A percentile compares a stretch with the other conserved stretches of the same genome.
These are phyloP conservation scores for Drosophila picticornis DNA, from an alignment of 2,888 invertebrate genomes.

Conservation along the genomic window DNA sequence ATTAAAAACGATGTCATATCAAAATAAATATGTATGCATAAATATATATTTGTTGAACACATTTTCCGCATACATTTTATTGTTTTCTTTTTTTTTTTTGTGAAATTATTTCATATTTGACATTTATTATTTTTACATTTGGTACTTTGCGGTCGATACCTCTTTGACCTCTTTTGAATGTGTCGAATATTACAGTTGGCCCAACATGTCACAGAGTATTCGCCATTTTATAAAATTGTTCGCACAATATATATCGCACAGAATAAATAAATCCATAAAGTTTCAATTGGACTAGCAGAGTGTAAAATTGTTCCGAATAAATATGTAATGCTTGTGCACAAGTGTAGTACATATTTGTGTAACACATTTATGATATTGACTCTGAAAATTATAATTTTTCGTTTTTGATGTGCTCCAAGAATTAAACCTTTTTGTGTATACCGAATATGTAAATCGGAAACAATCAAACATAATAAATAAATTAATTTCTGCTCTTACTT, in stretches of 20 bases:
- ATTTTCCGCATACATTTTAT: not conserved
- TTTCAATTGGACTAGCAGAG: not conserved
- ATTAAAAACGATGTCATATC: slow-evolving; percentile 23
- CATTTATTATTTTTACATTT: slow-evolving; percentile 56
- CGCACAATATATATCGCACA: not conserved
- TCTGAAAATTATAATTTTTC: not conserved
- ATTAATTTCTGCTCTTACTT: not conserved
- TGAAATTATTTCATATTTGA: slow-evolving; percentile 29
- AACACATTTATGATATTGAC: not conserved
- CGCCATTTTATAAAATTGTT: not conserved
- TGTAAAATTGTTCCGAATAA: not conserved
- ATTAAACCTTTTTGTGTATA: not conserved
- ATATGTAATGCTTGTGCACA: not conserved
- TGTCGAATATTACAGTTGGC: not conserved
- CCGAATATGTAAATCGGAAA: not conserved
- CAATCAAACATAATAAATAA: not conserved
- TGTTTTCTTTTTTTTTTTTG: not conserved
- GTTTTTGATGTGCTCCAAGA: not conserved
- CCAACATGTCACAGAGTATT: not conserved
- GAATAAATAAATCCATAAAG: not conserved
- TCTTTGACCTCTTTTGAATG: slow-evolving; percentile 17
- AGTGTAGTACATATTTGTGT: not conserved
- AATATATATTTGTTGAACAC: not conserved
- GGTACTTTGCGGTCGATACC: slow-evolving; percentile 15
- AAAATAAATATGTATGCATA: not conserved